Evolutionary conservation across 1,140 invertebrate genomes (phyloP), one percentile per base, ranked within the genome.

Genomic region (Asobara japonica): DNA sequence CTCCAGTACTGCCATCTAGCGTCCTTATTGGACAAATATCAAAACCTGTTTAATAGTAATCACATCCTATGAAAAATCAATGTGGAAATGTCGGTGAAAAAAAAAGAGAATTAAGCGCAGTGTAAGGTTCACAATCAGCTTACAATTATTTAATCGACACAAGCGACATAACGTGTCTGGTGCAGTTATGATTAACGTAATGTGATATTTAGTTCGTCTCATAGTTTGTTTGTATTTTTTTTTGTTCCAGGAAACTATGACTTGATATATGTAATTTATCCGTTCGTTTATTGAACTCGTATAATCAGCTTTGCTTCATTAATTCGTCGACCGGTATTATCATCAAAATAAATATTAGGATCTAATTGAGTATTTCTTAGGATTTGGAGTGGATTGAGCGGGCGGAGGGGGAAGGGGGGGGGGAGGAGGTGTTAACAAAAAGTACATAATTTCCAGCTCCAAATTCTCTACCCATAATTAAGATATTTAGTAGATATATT

Each of bases 261-360:
- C 25, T n/a, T 71, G 65, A 73, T 73, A 36, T 33, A 25, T 18
- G 60, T 38, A 25, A 60, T 61, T 56, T 65, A 66, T 70, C 20
- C 25, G 56, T 41, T 65, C 13, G 51, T 48, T 33, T 48, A 18
- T 65, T 65, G 13, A 31, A 65, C 60, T 60, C 61, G 61, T 71
- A 65, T 72, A 75, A 74, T 74, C 73, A 64, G 74, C 74, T 75
- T 75, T 70, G 70, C 67, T 75, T 75, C 18, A 62, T 29, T 51
- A 64, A n/a, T 75, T 67, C 51, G 36, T 72, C 72, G 71, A 71
- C 51, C 31, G 67, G 67, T 25, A 30, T 62, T 62, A 62, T 62
- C 27, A 31, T 16, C n/a, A 30, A 29, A 29, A 62, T 62, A 31
- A 62, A 30, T 27, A 56, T 56, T 56, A 56, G 51, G 13, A 56